Percentiles rank a stretch among this genome's conserved stretches.
Evolutionary conservation across 2,888 invertebrate genomes (phyloP).

Genomic region (Silvanus unidentatus): DNA sequence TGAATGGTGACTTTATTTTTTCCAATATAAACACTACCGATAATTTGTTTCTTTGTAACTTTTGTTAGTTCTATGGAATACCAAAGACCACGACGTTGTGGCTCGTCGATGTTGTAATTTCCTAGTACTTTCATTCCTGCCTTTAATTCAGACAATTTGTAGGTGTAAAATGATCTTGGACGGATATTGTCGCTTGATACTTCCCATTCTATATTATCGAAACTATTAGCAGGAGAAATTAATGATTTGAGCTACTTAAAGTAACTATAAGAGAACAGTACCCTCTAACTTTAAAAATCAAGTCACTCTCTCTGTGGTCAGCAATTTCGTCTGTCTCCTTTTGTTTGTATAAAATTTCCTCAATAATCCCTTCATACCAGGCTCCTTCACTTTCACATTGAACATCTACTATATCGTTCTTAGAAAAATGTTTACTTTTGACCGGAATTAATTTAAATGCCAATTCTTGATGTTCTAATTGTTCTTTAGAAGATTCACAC

Average conservation of each 20-base stretch:
- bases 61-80: slow-evolving; percentile 32
- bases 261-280: slow-evolving; percentile 10
- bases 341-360: slow-evolving; percentile 46
- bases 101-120: slow-evolving; percentile 69
- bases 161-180: slow-evolving; percentile 57
- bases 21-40: slow-evolving; percentile 57
- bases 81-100: slow-evolving; percentile 66
- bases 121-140: slow-evolving; percentile 61
- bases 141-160: slow-evolving; percentile 52
- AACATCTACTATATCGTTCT: slow-evolving; percentile 64
- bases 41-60: slow-evolving; percentile 48
- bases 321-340: slow-evolving; percentile 11
- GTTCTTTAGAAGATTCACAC: slow-evolving; percentile 11
- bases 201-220: slow-evolving; percentile 16
- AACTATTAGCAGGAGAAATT: too few relatives aligned
- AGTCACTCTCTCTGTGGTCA: slow-evolving; percentile 35
- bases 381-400: slow-evolving; percentile 57
- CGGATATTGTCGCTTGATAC: slow-evolving; percentile 52
- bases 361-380: slow-evolving; percentile 68
- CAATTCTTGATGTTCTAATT: too few relatives aligned
- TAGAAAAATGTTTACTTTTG: slow-evolving; percentile 45
- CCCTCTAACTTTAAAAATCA: slow-evolving; percentile 47
- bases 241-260: too few relatives aligned
- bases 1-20: slow-evolving; percentile 52
- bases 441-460: slow-evolving; percentile 20